phyloP scores from a whole-genome alignment of 1,140 invertebrate species.

The Drosophila novamexicana region DNA sequence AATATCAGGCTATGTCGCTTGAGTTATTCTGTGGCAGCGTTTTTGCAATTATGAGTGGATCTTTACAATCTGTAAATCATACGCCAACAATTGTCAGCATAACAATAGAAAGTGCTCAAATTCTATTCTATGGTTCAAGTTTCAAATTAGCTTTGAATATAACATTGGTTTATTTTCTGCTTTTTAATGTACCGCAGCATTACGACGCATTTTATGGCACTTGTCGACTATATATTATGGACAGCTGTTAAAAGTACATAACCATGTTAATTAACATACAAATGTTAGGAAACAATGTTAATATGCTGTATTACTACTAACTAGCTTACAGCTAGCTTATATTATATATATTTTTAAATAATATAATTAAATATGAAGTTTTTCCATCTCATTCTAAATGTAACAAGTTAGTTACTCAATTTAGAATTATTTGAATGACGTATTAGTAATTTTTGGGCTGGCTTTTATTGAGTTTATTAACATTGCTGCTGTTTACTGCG shows the following conservation, averaged over 20 bases:
- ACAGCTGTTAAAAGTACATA: too few species aligned
- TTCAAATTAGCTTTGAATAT: background rate
- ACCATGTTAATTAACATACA: too few species aligned
- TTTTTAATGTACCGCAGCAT: background rate
- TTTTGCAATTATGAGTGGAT: conserved; percentile 31
- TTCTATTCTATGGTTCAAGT: conserved; percentile 8
- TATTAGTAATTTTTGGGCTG: background rate
- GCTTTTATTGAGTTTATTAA: background rate
- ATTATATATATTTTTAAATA: too few species aligned
- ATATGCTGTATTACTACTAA: too few species aligned
- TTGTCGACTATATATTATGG: background rate
- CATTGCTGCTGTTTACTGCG: conserved; percentile 1
- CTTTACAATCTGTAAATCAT: conserved; percentile 15
- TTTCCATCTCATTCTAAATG: too few species aligned
- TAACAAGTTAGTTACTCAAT: too few species aligned
- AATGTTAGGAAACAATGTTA: too few species aligned
- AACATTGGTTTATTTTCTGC: background rate
- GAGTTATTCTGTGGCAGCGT: conserved; percentile 2
- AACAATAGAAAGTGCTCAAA: conserved; percentile 22
- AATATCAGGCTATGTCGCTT: conserved; percentile 28
- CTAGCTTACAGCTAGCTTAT: too few species aligned
- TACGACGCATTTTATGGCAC: background rate
- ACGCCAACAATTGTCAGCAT: background rate
- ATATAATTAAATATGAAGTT: too few species aligned
- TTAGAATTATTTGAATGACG: too few species aligned